These are phyloP conservation scores for Callosobruchus maculatus DNA, from an alignment of 2,888 invertebrate species.

Conservation along the genomic window DNA sequence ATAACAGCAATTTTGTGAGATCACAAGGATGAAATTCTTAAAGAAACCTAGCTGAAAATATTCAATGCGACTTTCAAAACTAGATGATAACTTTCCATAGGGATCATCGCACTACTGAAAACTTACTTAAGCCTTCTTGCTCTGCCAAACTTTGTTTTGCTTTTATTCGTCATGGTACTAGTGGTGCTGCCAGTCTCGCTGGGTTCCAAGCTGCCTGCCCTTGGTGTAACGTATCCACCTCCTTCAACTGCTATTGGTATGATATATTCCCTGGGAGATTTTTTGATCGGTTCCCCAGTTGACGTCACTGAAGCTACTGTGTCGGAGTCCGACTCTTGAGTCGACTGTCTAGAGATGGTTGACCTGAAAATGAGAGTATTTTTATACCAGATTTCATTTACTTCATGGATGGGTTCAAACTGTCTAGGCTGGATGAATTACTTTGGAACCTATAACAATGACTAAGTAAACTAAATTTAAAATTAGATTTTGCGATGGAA, in stretches of 20 bases:
- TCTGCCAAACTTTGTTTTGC: constrained; percentile 52
- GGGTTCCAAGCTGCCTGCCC: constrained; percentile 73
- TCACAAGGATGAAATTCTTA: no score
- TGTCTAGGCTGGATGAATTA: no score
- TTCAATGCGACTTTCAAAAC: no score
- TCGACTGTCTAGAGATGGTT: constrained; percentile 60
- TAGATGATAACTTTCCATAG: no score
- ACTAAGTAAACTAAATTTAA: no score
- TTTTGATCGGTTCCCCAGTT: constrained; percentile 73
- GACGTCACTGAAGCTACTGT: constrained; percentile 53
- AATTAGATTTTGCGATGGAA: no score
- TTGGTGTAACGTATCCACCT: constrained; percentile 78
- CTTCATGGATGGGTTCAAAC: no score
- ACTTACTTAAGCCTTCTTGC: constrained; percentile 67
- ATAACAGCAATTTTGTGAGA: no score
- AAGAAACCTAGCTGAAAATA: no score
- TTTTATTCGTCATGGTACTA: constrained; percentile 53
- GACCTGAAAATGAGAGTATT: constrained; percentile 31
- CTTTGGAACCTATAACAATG: no score
- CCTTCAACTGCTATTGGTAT: constrained; percentile 93
- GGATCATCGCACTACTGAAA: constrained; percentile 27
- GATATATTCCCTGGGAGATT: constrained; percentile 86
- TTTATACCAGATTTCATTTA: no score
- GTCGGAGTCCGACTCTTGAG: constrained; percentile 69
- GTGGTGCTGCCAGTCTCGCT: constrained; percentile 59